A percentile compares a stretch with the other conserved stretches of the same genome.
These are phyloP conservation scores for Pseudonaja textilis DNA, from an alignment of 2,113 vertebrate genomes.

Conservation along the genomic window DNA sequence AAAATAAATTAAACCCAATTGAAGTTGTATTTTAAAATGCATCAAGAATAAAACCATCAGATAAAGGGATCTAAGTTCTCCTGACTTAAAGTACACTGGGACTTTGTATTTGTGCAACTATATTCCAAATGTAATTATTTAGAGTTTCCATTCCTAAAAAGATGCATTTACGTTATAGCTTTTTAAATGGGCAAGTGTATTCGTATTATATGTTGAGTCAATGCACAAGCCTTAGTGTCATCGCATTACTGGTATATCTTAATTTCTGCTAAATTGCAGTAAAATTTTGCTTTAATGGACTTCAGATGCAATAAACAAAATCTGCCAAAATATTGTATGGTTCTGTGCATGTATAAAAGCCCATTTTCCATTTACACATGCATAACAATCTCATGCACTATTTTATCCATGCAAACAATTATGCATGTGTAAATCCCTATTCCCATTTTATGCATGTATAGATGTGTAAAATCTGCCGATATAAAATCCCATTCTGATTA, in stretches of 20 bases:
- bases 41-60: fast-evolving
- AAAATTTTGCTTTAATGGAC: neutral
- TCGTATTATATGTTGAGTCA: constrained; percentile 31
- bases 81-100: neutral
- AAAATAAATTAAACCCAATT: neutral
- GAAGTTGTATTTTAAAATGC: neutral
- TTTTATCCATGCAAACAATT: neutral
- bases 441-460: neutral
- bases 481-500: neutral
- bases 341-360: neutral
- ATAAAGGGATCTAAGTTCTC: fast-evolving
- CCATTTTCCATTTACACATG: neutral
- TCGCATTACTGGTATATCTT: constrained; percentile 31
- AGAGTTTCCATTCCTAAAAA: constrained; percentile 32
- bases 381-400: neutral
- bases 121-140: neutral
- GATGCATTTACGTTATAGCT: constrained; percentile 32
- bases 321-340: neutral
- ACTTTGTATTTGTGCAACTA: fast-evolving
- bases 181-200: constrained; percentile 35
- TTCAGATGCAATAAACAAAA: neutral
- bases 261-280: constrained; percentile 28
- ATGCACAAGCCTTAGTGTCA: constrained; percentile 33
- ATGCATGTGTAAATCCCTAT: neutral
- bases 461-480: neutral